Conservation (phyloP, 2,113 vertebrate species). For the Vireo altiloquus region DNA sequence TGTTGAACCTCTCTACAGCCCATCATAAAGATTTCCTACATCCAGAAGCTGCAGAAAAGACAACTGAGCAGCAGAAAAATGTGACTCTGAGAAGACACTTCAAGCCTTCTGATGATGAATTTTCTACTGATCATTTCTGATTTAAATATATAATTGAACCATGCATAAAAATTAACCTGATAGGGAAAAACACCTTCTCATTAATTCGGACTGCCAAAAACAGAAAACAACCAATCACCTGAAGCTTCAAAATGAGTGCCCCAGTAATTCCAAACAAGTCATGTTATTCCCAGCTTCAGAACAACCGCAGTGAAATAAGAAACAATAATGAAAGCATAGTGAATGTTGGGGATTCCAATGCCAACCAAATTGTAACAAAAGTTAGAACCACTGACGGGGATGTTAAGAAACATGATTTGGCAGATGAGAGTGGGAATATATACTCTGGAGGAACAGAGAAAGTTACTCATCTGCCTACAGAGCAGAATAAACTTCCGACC, state of each 20-base stretch:
- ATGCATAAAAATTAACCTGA: not conserved
- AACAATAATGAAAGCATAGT: conserved; percentile 73
- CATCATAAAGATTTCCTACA: not conserved
- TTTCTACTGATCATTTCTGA: not conserved
- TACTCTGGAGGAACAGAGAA: conserved; percentile 23
- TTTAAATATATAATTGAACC: conserved; percentile 1
- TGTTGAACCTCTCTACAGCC: not conserved
- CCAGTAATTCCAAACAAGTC: conserved; percentile 67
- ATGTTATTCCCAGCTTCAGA: conserved; percentile 66
- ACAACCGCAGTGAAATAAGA: conserved; percentile 61
- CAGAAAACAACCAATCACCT: not conserved
- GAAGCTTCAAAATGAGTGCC: conserved; percentile 69
- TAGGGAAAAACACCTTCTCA: not conserved
- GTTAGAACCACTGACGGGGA: not conserved
- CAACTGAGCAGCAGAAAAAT: not conserved
- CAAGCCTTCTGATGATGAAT: not conserved
- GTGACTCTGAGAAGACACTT: conserved; percentile 14
- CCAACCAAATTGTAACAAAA: conserved; percentile 72
- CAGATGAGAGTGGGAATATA: conserved; percentile 49
- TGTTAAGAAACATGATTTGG: not conserved
- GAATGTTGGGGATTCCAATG: conserved; percentile 73
- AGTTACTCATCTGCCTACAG: not conserved
- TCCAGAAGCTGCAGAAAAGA: not conserved
- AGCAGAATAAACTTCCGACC: conserved; percentile 41
- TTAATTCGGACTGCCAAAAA: not conserved